Conservation (phyloP, 2,888 invertebrate species). For the Ophioninae sp. region DNA sequence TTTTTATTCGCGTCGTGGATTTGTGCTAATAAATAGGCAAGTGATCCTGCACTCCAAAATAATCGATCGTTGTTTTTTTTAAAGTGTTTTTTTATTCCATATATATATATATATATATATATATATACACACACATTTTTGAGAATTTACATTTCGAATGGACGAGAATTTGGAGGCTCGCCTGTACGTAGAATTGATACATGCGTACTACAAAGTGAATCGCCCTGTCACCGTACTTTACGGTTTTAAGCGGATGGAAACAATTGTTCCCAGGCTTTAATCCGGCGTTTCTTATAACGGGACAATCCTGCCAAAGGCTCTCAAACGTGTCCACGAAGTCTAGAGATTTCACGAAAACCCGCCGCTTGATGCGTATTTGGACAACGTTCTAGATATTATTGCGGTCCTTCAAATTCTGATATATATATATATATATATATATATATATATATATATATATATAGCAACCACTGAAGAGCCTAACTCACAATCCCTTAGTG, state of each 20-base stretch:
- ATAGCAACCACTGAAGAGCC: background rate
- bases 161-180: too few species aligned
- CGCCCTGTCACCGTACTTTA: conserved; percentile 3
- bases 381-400: background rate
- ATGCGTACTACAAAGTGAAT: conserved; percentile 39
- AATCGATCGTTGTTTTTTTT: background rate
- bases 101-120: background rate
- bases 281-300: conserved; percentile 53
- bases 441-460: conserved; percentile 7
- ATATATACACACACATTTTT: background rate
- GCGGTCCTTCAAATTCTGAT: background rate
- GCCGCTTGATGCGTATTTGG: background rate
- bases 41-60: background rate
- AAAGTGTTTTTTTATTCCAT: background rate
- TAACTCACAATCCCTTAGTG: background rate
- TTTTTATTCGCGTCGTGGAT: background rate
- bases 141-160: background rate
- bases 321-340: conserved; percentile 7
- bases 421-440: background rate
- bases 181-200: conserved; percentile 13
- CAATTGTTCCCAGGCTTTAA: conserved; percentile 31
- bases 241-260: conserved; percentile 43
- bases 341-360: conserved; percentile 9
- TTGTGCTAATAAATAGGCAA: background rate
- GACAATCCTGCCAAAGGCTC: conserved; percentile 13